These are phyloP conservation scores for Amiota communis DNA, from an alignment of 2,888 invertebrate genomes.

Conservation along the genomic window DNA sequence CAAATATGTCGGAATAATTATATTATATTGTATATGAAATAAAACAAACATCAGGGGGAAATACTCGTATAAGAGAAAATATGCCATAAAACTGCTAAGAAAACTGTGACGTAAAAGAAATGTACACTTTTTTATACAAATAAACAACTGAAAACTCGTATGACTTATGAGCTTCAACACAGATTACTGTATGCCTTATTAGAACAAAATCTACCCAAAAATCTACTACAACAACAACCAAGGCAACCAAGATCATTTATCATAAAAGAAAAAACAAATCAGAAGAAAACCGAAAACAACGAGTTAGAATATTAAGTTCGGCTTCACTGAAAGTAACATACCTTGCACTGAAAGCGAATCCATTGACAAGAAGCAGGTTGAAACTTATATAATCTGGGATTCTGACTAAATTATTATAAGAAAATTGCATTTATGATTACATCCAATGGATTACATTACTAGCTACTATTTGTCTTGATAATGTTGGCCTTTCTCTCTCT, in stretches of 20 bases:
- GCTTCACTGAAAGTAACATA: no score
- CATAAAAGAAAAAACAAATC: conserved; percentile 51
- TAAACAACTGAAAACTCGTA: not conserved
- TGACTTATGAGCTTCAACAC: conserved; percentile 24
- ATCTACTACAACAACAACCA: conserved; percentile 7
- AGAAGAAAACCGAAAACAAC: not conserved
- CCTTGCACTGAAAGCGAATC: no score
- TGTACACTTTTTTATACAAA: no score
- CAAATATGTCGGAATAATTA: conserved; percentile 9
- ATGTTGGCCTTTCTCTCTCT: no score
- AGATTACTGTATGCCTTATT: conserved; percentile 20
- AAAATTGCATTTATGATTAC: no score
- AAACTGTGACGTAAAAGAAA: not conserved
- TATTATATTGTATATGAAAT: not conserved
- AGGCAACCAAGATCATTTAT: conserved; percentile 60
- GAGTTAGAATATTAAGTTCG: not conserved
- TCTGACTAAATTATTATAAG: no score
- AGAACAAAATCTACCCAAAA: conserved; percentile 16
- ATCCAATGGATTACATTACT: no score
- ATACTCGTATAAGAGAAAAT: not conserved
- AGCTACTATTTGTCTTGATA: no score
- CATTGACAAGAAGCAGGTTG: no score
- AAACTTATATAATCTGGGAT: no score
- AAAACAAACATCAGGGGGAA: no score
- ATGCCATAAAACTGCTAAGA: not conserved